These are phyloP conservation scores for Ciconia boyciana DNA, from an alignment of 2,113 vertebrate species.

Conservation along the genomic window DNA sequence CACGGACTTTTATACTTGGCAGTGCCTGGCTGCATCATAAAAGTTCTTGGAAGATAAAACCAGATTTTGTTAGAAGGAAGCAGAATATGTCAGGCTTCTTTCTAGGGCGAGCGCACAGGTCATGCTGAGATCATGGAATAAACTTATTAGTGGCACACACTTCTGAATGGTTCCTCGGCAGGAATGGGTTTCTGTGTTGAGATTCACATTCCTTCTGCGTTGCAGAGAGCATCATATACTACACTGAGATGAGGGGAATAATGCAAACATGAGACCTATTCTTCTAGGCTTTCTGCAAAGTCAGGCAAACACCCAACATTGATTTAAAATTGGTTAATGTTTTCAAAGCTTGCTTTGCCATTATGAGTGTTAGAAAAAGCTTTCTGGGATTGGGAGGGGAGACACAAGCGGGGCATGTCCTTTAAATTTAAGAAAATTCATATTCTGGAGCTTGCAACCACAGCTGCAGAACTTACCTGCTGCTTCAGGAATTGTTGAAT, in stretches of 20 bases:
- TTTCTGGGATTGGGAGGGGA: background rate
- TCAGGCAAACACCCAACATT: background rate
- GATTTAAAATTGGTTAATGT: background rate
- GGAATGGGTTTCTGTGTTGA: background rate
- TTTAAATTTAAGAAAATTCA: background rate
- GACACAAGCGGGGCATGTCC: accelerated
- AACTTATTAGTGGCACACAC: background rate
- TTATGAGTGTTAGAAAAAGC: background rate
- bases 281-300: background rate
- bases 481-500: background rate
- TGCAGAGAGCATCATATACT: background rate
- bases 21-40: background rate
- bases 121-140: background rate
- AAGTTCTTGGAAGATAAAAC: slow-evolving; percentile 3
- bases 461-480: background rate
- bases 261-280: background rate
- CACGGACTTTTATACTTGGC: background rate
- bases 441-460: background rate
- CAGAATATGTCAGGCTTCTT: background rate
- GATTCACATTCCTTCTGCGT: background rate
- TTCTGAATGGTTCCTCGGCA: background rate
- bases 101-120: background rate
- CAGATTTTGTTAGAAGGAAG: slow-evolving; percentile 2
- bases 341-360: background rate
- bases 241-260: background rate